A percentile compares a stretch with the other conserved stretches of the same genome.
These are phyloP conservation scores for cat (Felis catus) DNA, from an alignment of 2,113 vertebrate species.

Conservation along the genomic window F.catus_Fca126_mat1.0 CM031412.1:204171001-204171500, in stretches of 20 bases:
- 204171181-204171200: background rate
- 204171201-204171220: background rate
- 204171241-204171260: background rate
- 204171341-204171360: too few species aligned
- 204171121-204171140: background rate
- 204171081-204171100: background rate
- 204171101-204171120: constrained; percentile 3
- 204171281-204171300: background rate
- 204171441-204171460: background rate
- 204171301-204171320: background rate
- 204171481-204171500: background rate
- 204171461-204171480: accelerated
- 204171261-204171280: background rate
- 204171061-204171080: too few species aligned
- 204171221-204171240: background rate
- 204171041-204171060: too few species aligned
- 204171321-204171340: too few species aligned
- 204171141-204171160: background rate
- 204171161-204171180: background rate
- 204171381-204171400: too few species aligned
- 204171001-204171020: background rate
- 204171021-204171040: background rate
- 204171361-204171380: too few species aligned
- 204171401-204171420: too few species aligned
- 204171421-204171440: background rate